Evolutionary conservation across 1,140 invertebrate genomes (phyloP).

Genomic region (Pseudomyrmex sp.): DNA sequence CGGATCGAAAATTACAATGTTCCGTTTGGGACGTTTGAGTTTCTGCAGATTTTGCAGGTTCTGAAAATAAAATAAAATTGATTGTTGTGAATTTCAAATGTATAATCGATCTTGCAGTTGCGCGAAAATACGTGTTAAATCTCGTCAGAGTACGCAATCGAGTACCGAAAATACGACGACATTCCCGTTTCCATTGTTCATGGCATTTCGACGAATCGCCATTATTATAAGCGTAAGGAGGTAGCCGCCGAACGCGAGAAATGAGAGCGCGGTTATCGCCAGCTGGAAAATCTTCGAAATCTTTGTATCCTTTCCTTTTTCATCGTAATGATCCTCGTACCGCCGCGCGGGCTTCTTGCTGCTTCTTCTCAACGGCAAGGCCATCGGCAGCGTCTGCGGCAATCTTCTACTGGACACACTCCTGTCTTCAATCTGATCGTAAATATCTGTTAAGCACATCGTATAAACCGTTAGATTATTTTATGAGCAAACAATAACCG

Average conservation of each 20-base stretch:
- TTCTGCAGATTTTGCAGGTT: constrained; percentile 73
- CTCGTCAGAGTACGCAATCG: background rate
- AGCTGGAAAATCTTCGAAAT: constrained; percentile 90
- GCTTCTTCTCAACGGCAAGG: constrained; percentile 66
- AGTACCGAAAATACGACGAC: constrained; percentile 82
- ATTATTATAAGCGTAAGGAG: constrained; percentile 90
- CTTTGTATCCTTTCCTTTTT: constrained; percentile 82
- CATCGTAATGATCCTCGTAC: constrained; percentile 85
- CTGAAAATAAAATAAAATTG: constrained; percentile 59
- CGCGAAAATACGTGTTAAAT: background rate
- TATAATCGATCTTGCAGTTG: background rate
- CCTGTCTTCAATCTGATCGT: constrained; percentile 1
- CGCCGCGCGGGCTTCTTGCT: constrained; percentile 77
- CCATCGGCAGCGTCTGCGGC: constrained; percentile 63
- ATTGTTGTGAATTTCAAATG: too few relatives aligned
- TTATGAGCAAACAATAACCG: constrained; percentile 23
- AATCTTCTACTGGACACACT: constrained; percentile 60
- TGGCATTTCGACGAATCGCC: constrained; percentile 86
- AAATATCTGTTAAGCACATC: constrained; percentile 10
- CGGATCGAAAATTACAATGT: constrained; percentile 64
- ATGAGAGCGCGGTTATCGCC: constrained; percentile 90
- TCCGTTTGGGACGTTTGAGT: constrained; percentile 77
- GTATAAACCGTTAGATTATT: too few relatives aligned
- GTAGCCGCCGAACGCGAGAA: constrained; percentile 92
- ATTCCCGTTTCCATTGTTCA: constrained; percentile 60